Base-by-base conservation (phyloP, 23 tunicate genomes). In the Styela plicata region DNA sequence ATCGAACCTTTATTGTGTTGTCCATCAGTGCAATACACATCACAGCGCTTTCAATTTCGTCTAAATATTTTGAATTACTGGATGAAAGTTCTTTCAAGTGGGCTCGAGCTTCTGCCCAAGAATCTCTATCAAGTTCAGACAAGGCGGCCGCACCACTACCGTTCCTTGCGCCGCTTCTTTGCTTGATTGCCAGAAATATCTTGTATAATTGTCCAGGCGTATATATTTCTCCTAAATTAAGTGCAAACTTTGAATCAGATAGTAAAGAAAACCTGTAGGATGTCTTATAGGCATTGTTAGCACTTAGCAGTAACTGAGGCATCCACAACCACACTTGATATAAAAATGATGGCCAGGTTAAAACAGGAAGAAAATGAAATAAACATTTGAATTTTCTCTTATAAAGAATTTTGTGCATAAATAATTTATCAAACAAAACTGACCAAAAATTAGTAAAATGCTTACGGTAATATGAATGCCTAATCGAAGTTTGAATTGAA, bases 71-170 rank as follows among this genome's bases (percentile, higher is more conserved):
- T 30, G 34, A 16, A 76, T 90, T 90, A 2, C 52, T 53, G 0
- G 85, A 2, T 57, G 70, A 68, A 20, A 85, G 33, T 26, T 69
- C 63, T 29, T 61, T 29, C 61, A 90, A 57, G 61, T 85, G 83
- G 2, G 74, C 61, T 64, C 95, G 61, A 0, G 79, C 86, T n/a
- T 85, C 89, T 27, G 86, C 89, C 95, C 95, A 90, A 0, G 71
- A 17, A 75, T 90, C 95, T 21, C 95, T 53, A 27, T 75, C 68
- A 73, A 90, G 27, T 17, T 74, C 74, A 7, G 95, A 85, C n/a
- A 90, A 74, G 1, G 87, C 86, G 13, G 89, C 34, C 0, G 85
- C 79, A 33, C 74, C 85, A 17, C 67, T 74, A 31, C 89, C 31
- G 13, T 36, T 69, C 23, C 36, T 52, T 32, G 27, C 33, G 22